Evolutionary conservation across 2,797 vertebrate genomes (phyloP).

Genomic region (Oophaga sylvatica): DNA sequence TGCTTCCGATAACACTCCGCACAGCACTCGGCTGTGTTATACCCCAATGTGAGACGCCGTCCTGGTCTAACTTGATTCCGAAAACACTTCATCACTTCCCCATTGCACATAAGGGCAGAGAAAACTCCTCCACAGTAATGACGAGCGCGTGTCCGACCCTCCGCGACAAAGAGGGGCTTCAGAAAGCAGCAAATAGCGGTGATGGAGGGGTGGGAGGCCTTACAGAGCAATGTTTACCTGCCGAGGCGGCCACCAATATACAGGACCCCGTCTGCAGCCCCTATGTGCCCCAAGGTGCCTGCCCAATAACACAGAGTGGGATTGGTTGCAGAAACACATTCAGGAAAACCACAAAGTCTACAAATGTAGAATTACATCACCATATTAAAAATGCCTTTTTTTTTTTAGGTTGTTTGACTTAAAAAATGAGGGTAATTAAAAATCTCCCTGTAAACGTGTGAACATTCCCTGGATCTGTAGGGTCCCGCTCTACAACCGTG

Average conservation of each 20-base stretch:
- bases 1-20: no score
- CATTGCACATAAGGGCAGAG: no score
- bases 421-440: conserved; percentile 67
- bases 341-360: conserved; percentile 51
- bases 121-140: no score
- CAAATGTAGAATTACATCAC: conserved; percentile 68
- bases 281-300: not conserved
- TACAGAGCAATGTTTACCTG: not conserved
- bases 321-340: not conserved
- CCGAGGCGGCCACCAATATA: not conserved
- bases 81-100: no score
- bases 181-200: not conserved
- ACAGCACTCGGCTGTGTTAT: no score
- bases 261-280: not conserved
- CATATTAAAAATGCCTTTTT: conserved; percentile 71
- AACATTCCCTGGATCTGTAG: conserved; percentile 64
- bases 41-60: no score
- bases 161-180: not conserved
- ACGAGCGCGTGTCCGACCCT: no score
- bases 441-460: conserved; percentile 66
- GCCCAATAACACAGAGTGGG: not conserved
- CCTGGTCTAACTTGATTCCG: no score
- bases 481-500: conserved; percentile 60
- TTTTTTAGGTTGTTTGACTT: conserved; percentile 59
- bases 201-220: not conserved